A percentile compares a stretch with the other conserved stretches of the same genome.
Conservation (phyloP, 2,888 invertebrate species). For the Heliconius sara region DNA sequence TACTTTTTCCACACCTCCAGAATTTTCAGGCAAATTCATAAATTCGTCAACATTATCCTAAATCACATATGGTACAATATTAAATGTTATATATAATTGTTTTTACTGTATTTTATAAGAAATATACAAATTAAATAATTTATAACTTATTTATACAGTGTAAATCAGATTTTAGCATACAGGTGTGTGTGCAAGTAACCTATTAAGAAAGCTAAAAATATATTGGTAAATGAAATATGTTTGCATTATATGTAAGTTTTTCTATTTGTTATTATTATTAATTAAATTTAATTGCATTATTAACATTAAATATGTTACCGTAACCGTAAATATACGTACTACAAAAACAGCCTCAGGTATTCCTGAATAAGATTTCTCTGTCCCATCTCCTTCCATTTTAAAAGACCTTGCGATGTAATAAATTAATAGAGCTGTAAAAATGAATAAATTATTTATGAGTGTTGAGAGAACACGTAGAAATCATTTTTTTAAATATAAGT, state of each 20-base stretch:
- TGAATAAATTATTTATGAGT: neutral
- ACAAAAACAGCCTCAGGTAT: slow-evolving; percentile 95
- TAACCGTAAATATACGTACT: slow-evolving; percentile 88
- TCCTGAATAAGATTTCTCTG: slow-evolving; percentile 88
- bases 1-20: slow-evolving; percentile 92
- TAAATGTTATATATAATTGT: neutral
- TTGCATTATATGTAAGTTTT: neutral
- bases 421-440: slow-evolving; percentile 14
- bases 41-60: slow-evolving; percentile 98
- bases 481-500: neutral
- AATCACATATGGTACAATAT: slow-evolving; percentile 46
- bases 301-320: neutral
- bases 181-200: slow-evolving; percentile 12
- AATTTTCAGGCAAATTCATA: slow-evolving; percentile 93
- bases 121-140: neutral
- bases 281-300: neutral
- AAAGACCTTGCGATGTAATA: slow-evolving; percentile 8
- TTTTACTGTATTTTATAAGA: neutral
- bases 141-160: neutral
- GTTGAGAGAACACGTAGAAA: neutral
- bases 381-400: slow-evolving; percentile 77
- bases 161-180: neutral
- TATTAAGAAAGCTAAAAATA: neutral
- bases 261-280: neutral
- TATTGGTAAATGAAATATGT: neutral